Evolutionary conservation across 2,888 invertebrate species (phyloP).

Genomic region (Acanthosepion pharaonis): DNA sequence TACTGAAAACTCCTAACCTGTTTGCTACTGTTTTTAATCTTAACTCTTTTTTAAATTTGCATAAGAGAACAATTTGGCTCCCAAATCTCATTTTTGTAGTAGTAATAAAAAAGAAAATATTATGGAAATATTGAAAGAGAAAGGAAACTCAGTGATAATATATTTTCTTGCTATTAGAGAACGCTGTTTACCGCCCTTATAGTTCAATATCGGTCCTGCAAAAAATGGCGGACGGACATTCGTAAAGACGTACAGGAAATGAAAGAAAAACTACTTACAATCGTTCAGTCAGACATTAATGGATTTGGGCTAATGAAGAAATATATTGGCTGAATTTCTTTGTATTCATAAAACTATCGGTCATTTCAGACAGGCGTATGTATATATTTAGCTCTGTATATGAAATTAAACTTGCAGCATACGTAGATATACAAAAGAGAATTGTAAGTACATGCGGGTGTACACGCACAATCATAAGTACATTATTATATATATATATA

Average conservation of each 20-base stretch:
- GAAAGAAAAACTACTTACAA: background rate
- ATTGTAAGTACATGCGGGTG: too few species aligned
- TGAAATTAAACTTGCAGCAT: too few species aligned
- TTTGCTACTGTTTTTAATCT: too few species aligned
- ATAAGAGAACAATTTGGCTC: too few species aligned
- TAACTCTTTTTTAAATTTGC: too few species aligned
- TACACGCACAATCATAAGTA: background rate
- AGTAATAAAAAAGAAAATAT: background rate
- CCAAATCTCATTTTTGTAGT: too few species aligned
- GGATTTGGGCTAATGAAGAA: background rate
- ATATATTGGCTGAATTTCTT: slow-evolving; percentile 24
- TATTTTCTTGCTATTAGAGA: background rate
- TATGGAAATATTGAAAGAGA: background rate
- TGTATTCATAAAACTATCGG: background rate
- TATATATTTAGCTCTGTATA: background rate
- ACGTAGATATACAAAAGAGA: too few species aligned
- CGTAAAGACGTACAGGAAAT: background rate
- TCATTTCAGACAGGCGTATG: background rate
- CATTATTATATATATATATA: slow-evolving; percentile 1
- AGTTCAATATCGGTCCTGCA: background rate
- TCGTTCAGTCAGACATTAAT: background rate
- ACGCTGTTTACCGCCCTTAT: background rate
- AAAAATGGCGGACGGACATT: background rate
- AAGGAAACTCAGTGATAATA: background rate
- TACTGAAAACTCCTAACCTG: too few species aligned